phyloP scores from a whole-genome alignment of 2,888 invertebrate genomes.

The Drosophila nr. perissopoda region DNA sequence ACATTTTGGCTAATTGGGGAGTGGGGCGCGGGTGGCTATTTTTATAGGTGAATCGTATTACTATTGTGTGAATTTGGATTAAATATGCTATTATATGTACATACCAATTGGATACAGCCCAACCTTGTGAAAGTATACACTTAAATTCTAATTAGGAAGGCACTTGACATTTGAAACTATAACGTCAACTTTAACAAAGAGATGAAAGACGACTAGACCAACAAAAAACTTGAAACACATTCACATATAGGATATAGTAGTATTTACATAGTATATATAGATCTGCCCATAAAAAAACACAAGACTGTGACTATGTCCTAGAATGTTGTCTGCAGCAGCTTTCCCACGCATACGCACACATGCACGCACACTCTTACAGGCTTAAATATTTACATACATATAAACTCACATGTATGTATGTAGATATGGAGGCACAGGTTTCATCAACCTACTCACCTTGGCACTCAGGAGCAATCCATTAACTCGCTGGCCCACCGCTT shows the following conservation, averaged over 20 bases:
- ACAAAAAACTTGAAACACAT: conserved; percentile 12
- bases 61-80: conserved; percentile 17
- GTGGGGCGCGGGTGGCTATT: conserved; percentile 19
- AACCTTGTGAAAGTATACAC: conserved; percentile 26
- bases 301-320: conserved; percentile 13
- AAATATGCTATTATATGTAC: conserved; percentile 35
- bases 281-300: conserved; percentile 11
- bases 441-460: conserved; percentile 28
- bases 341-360: not conserved
- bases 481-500: conserved; percentile 26
- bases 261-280: conserved; percentile 11
- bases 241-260: conserved; percentile 5
- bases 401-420: not conserved
- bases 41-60: conserved; percentile 22
- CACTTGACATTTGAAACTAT: conserved; percentile 72
- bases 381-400: conserved; percentile 7
- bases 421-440: conserved; percentile 3
- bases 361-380: conserved; percentile 1
- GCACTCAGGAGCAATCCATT: conserved; percentile 57
- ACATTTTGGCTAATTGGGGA: conserved; percentile 59
- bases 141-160: conserved; percentile 75
- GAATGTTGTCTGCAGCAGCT: conserved; percentile 24
- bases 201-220: conserved; percentile 24
- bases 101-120: conserved; percentile 27
- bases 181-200: conserved; percentile 51